phyloP scores from a whole-genome alignment of 2,797 vertebrate species.

The Pipistrellus nathusii region DNA sequence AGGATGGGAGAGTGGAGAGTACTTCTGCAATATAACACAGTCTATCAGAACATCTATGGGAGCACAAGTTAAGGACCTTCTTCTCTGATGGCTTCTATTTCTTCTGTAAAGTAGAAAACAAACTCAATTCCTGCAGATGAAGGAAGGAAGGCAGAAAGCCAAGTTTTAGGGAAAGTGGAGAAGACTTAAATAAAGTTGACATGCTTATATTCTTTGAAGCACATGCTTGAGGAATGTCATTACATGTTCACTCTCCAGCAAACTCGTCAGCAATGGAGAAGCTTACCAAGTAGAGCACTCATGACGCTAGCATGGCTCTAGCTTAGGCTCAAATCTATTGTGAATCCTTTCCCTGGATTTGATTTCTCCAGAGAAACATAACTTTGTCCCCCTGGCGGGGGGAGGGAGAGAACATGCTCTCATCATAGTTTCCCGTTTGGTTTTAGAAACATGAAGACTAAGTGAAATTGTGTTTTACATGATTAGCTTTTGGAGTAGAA shows the following conservation, averaged over 20 bases:
- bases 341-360: neutral
- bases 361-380: too few relatives aligned
- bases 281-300: too few relatives aligned
- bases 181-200: neutral
- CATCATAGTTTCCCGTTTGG: neutral
- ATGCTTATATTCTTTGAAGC: neutral
- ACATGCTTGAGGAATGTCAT: rapidly evolving
- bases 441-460: neutral
- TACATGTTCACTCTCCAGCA: neutral
- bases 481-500: neutral
- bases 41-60: neutral
- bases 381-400: neutral
- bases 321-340: neutral
- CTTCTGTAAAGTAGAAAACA: neutral
- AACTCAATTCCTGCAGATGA: neutral
- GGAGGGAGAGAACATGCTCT: too few relatives aligned
- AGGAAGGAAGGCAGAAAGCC: too few relatives aligned
- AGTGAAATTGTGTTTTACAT: neutral
- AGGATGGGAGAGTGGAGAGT: too few relatives aligned
- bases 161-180: neutral
- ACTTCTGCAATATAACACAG: too few relatives aligned
- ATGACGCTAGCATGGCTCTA: neutral
- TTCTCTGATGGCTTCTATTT: neutral
- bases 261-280: neutral
- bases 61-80: neutral